Evolutionary conservation across 2,113 vertebrate genomes (phyloP), one percentile per base, ranked within the genome.

Genomic region (Lamprotornis superbus): DNA sequence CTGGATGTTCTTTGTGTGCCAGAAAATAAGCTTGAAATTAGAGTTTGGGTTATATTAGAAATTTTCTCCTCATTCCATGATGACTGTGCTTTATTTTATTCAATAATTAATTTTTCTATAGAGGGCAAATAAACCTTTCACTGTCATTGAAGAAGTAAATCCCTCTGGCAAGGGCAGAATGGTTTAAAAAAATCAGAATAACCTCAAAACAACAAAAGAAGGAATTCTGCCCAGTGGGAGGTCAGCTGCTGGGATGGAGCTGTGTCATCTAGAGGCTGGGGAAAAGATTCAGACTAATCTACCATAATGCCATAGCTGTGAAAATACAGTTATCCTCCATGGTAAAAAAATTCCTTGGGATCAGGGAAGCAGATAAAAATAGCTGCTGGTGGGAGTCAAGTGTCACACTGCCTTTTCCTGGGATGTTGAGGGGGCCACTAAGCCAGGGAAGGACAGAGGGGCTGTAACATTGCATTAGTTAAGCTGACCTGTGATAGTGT

Each of bases 391-490:
- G 44, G 59, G 33, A 64, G 19, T 12, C 23, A 30, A 16, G 35
- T 50, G n/a, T 69, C 7, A 10, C 0, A 0, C 47, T 82, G 23
- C 5, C 1, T 47, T 60, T 57, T 86, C 37, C 61, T 60, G 56
- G 27, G 61, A 1, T 56, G 1, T 10, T 23, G 6, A 27, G 28
- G 11, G 20, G 7, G 4, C 10, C 22, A 12, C 31, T 9, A 16
- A 81, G 15, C 7, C 25, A 28, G 46, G 37, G 56, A 27, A 65
- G 37, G 37, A 22, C 2, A 37, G 19, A 57, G n/a, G 9, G 18
- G 61, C 35, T 52, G 89, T 18, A 64, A 49, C 9, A 1, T 1
- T 21, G 39, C 3, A 4, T 44, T 47, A 13, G 14, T 76, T 74
- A 7, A 75, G n/a, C 21, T 39, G n/a, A 19, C 22, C 20, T 28